Conservation (phyloP, 2,113 vertebrate species). For the Hemiprocne comata region DNA sequence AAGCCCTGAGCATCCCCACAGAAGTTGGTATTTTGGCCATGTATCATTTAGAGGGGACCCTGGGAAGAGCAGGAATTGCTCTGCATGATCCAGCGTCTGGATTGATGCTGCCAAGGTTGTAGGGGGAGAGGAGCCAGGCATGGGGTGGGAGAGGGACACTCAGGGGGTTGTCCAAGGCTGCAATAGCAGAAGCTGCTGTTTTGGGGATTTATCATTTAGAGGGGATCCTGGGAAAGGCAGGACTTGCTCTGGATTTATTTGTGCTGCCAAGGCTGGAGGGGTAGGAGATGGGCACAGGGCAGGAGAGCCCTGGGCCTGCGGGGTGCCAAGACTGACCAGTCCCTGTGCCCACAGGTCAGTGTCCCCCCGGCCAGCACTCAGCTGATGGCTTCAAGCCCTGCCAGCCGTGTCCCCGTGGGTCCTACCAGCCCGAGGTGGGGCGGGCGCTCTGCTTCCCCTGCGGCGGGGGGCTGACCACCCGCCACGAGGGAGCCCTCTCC, state of each 20-base stretch:
- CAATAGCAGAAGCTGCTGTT: neutral
- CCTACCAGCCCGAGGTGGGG: slow-evolving; percentile 92
- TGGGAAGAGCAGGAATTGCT: no score
- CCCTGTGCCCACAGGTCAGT: slow-evolving; percentile 83
- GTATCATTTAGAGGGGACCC: no score
- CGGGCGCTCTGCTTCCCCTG: slow-evolving; percentile 92
- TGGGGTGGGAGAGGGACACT: no score
- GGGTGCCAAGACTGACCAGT: neutral
- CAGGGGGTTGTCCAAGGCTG: no score
- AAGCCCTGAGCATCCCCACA: neutral
- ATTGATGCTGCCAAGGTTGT: no score
- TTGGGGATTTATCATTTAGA: neutral
- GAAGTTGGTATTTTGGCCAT: neutral
- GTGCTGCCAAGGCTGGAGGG: neutral
- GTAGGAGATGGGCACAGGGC: neutral
- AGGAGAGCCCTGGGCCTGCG: neutral
- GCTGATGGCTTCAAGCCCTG: slow-evolving; percentile 93
- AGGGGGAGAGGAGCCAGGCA: no score
- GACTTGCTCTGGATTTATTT: neutral
- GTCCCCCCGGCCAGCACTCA: slow-evolving; percentile 89
- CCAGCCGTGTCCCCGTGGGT: slow-evolving; percentile 86
- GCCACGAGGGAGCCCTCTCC: slow-evolving; percentile 89
- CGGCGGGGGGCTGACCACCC: slow-evolving; percentile 91
- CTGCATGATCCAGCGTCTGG: no score
- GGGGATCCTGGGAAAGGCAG: neutral